Percentiles rank a stretch among this genome's conserved stretches.
Evolutionary conservation across 2,113 vertebrate genomes (phyloP).

Genomic region (Tamias sibiricus): DNA sequence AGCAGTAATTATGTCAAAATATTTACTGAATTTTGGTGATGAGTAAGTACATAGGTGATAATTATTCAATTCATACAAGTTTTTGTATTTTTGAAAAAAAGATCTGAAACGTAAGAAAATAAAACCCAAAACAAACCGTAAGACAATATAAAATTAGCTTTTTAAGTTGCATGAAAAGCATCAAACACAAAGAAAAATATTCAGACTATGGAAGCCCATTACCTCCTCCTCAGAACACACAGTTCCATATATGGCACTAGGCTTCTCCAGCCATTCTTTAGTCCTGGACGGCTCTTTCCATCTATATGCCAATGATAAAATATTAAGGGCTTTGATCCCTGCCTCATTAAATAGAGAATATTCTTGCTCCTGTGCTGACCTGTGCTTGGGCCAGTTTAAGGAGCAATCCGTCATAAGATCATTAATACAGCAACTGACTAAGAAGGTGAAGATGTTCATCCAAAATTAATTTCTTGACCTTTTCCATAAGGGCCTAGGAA

Average conservation of each 20-base stretch:
- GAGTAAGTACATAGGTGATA: background rate
- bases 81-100: background rate
- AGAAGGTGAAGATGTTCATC: conserved; percentile 85
- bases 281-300: conserved; percentile 68
- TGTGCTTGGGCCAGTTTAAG: conserved; percentile 84
- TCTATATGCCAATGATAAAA: conserved; percentile 82
- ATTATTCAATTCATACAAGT: background rate
- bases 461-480: conserved; percentile 89
- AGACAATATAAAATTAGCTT: background rate
- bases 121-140: no score
- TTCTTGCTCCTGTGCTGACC: conserved; percentile 85
- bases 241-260: fast-evolving
- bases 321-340: conserved; percentile 85
- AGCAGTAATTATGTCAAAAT: background rate
- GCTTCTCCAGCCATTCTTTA: conserved; percentile 61
- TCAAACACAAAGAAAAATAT: background rate
- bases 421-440: conserved; percentile 85
- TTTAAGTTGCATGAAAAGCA: background rate
- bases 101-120: background rate
- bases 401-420: conserved; percentile 87
- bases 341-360: conserved; percentile 88
- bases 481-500: conserved; percentile 80
- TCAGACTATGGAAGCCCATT: background rate
- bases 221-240: background rate
- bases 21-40: background rate